Evolutionary conservation across 2,888 invertebrate genomes (phyloP).

Genomic region (Hypena proboscidalis): DNA sequence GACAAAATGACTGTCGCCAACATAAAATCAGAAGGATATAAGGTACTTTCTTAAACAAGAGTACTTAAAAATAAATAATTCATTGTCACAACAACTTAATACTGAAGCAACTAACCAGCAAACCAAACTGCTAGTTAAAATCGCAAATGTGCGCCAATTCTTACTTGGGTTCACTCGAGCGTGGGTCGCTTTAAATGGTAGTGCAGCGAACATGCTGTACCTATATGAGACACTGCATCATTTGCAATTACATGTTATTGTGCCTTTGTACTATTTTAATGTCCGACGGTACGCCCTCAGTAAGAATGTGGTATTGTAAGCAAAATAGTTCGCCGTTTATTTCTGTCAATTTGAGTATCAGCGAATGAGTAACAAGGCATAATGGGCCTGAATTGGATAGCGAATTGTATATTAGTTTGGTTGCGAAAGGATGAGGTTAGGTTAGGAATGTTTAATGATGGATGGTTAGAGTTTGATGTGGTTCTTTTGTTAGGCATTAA

Average conservation of each 20-base stretch:
- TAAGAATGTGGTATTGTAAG: slow-evolving; percentile 79
- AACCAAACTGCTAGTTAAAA: slow-evolving; percentile 1
- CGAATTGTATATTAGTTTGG: slow-evolving; percentile 35
- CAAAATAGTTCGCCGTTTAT: slow-evolving; percentile 73
- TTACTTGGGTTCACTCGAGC: slow-evolving; percentile 44
- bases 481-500: too few species aligned
- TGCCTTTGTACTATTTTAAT: slow-evolving; percentile 79
- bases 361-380: slow-evolving; percentile 49
- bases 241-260: slow-evolving; percentile 85
- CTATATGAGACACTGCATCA: slow-evolving; percentile 79
- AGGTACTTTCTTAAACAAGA: too few species aligned
- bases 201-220: slow-evolving; percentile 64
- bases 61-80: too few species aligned
- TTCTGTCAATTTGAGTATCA: slow-evolving; percentile 72
- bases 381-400: slow-evolving; percentile 40
- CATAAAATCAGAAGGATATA: too few species aligned
- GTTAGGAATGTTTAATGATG: background rate
- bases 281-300: slow-evolving; percentile 57
- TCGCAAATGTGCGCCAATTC: slow-evolving; percentile 23
- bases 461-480: too few species aligned
- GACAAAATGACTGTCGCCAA: too few species aligned
- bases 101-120: background rate
- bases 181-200: slow-evolving; percentile 79
- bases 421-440: background rate
- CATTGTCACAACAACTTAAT: too few species aligned